phyloP scores from a whole-genome alignment of 2,888 invertebrate genomes.

The Brenthis hecate region DNA sequence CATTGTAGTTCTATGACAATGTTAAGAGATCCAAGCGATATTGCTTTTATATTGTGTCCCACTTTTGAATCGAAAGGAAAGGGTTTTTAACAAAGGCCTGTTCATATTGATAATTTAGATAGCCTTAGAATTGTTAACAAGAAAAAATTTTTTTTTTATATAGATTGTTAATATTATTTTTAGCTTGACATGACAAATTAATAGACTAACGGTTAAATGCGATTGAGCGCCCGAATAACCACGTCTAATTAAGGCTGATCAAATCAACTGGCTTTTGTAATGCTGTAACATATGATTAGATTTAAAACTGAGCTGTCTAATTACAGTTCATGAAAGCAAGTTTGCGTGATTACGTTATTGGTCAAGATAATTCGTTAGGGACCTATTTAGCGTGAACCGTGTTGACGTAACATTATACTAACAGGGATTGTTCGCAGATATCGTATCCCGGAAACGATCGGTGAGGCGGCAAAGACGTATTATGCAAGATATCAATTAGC shows the following conservation, averaged over 20 bases:
- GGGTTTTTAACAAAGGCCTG: not conserved
- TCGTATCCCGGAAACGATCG: slow-evolving; percentile 70
- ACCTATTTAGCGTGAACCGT: slow-evolving; percentile 42
- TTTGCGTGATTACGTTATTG: slow-evolving; percentile 45
- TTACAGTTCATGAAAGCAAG: slow-evolving; percentile 37
- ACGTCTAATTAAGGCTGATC: slow-evolving; percentile 6
- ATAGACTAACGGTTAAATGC: not conserved
- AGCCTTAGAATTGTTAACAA: too few species aligned
- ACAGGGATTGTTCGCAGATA: slow-evolving; percentile 44
- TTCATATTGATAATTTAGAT: too few species aligned
- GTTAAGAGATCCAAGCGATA: slow-evolving; percentile 34
- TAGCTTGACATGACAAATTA: not conserved
- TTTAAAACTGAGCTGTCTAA: slow-evolving; percentile 36
- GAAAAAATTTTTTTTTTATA: too few species aligned
- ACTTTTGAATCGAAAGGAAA: slow-evolving; percentile 4
- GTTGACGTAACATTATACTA: slow-evolving; percentile 45
- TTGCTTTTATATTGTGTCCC: slow-evolving; percentile 22
- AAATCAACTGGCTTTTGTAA: slow-evolving; percentile 20
- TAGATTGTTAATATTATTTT: not conserved
- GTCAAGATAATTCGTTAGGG: slow-evolving; percentile 40
- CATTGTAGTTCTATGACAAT: slow-evolving; percentile 57
- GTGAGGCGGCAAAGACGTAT: slow-evolving; percentile 57
- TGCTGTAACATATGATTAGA: slow-evolving; percentile 35
- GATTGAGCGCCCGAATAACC: slow-evolving; percentile 8
- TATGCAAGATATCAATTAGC: slow-evolving; percentile 79